A percentile compares a stretch with the other conserved stretches of the same genome.
Conservation (phyloP, 2,797 vertebrate genomes). For the Micropoecilia bifurca region DNA sequence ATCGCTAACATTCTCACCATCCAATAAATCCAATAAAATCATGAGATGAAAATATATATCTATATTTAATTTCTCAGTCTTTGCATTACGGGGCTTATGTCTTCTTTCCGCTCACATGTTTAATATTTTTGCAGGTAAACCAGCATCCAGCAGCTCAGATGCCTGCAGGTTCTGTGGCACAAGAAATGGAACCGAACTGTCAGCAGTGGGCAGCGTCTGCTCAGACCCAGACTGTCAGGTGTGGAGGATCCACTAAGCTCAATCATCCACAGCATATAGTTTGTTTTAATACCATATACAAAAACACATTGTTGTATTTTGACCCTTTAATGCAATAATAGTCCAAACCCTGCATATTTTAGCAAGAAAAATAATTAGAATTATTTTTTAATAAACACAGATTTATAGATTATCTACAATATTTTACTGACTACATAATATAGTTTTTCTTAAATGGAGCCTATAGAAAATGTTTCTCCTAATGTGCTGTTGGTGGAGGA, state of each 20-base stretch:
- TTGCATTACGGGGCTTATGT: not conserved
- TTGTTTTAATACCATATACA: not conserved
- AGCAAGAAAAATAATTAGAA: not conserved
- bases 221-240: slow-evolving; percentile 98
- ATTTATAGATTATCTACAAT: not conserved
- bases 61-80: not conserved
- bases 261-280: not conserved
- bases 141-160: slow-evolving; percentile 95
- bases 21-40: not conserved
- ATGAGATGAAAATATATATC: not conserved
- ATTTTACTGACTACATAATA: not conserved
- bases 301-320: not conserved
- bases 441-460: not conserved
- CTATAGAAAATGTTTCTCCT: not conserved
- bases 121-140: slow-evolving; percentile 86
- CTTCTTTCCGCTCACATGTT: not conserved
- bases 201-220: slow-evolving; percentile 97
- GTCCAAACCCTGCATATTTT: not conserved
- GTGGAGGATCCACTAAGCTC: not conserved
- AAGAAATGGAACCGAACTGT: slow-evolving; percentile 94
- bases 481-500: not conserved
- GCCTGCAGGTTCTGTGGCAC: slow-evolving; percentile 98
- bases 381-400: not conserved
- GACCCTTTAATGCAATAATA: not conserved
- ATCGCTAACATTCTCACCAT: not conserved